Conservation (phyloP, 2,888 invertebrate species). For the Pollenia angustigena region DNA sequence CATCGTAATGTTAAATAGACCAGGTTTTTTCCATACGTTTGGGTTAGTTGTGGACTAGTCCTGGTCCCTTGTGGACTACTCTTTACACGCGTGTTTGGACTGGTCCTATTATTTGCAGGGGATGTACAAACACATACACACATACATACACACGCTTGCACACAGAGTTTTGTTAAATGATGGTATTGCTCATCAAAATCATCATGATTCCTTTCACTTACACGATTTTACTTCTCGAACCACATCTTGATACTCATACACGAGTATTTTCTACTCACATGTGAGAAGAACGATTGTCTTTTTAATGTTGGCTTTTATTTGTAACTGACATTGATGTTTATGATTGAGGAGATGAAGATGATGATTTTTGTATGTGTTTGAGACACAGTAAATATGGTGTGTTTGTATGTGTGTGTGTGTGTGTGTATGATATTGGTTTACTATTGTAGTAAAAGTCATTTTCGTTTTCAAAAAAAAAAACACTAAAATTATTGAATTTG, state of each 20-base stretch:
- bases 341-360: conserved; percentile 47
- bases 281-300: conserved; percentile 14
- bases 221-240: neutral
- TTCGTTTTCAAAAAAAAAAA: conserved; percentile 61
- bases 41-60: no score
- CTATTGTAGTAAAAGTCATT: conserved; percentile 44
- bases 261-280: neutral
- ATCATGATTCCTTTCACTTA: conserved; percentile 46
- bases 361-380: conserved; percentile 24
- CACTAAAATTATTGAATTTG: conserved; percentile 51
- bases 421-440: conserved; percentile 18
- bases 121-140: neutral
- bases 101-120: no score
- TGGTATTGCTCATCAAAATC: conserved; percentile 61
- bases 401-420: neutral
- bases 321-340: conserved; percentile 62
- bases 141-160: neutral
- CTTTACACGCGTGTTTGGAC: no score
- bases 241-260: neutral
- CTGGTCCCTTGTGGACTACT: no score
- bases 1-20: no score
- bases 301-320: conserved; percentile 41
- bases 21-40: no score
- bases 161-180: conserved; percentile 56
- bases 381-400: conserved; percentile 2